phyloP scores from a whole-genome alignment of 2,113 vertebrate species.

The Helogale parvula region DNA sequence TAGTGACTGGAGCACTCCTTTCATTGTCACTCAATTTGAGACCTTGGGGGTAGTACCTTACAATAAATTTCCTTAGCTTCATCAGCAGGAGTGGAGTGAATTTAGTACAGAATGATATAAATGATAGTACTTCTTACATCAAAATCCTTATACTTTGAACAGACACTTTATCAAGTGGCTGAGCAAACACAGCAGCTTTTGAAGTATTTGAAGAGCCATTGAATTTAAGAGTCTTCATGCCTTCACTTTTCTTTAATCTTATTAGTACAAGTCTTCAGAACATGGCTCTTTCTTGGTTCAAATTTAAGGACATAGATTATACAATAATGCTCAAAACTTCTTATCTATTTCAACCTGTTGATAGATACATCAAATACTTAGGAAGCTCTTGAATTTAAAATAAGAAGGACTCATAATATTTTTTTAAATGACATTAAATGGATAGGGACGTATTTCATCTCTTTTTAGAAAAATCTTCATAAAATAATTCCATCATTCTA shows the following conservation, averaged over 20 bases:
- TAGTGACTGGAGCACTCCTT: not conserved
- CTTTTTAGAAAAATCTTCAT: not conserved
- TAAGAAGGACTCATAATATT: constrained; percentile 57
- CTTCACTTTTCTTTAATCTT: constrained; percentile 76
- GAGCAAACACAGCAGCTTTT: constrained; percentile 76
- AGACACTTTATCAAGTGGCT: constrained; percentile 77
- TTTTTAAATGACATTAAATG: constrained; percentile 59
- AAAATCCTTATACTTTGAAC: constrained; percentile 70
- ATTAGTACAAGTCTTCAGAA: constrained; percentile 74
- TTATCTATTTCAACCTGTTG: constrained; percentile 68
- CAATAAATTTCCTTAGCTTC: constrained; percentile 54
- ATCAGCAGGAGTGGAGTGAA: constrained; percentile 57
- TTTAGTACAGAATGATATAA: constrained; percentile 68
- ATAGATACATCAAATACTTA: constrained; percentile 71
- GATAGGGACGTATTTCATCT: constrained; percentile 26
- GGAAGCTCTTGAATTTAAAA: constrained; percentile 72
- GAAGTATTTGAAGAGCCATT: constrained; percentile 79
- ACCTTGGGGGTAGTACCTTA: not conserved
- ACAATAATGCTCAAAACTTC: constrained; percentile 66
- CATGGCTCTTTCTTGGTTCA: constrained; percentile 59
- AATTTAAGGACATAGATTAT: constrained; percentile 67
- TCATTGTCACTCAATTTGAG: constrained; percentile 52
- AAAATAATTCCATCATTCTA: not conserved
- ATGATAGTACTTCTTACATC: constrained; percentile 72
- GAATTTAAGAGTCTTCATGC: constrained; percentile 71